phyloP scores from a whole-genome alignment of 2,888 invertebrate genomes.

The Drosophila gaucha region DNA sequence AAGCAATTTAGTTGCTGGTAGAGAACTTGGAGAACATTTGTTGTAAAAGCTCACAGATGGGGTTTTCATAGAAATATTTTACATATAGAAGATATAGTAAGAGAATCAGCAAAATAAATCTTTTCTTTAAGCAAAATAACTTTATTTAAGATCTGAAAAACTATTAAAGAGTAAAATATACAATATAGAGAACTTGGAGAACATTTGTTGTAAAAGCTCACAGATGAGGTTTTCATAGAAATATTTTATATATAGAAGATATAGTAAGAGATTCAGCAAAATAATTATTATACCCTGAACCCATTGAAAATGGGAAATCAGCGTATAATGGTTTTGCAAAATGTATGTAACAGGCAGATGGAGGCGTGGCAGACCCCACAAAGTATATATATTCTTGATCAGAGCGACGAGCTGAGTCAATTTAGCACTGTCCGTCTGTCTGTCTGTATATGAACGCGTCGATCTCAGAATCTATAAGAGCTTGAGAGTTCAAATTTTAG shows the following conservation, averaged over 20 bases:
- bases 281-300: no score
- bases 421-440: no score
- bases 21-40: not conserved
- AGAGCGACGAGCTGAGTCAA: no score
- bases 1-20: conserved; percentile 10
- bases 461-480: no score
- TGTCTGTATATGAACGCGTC: no score
- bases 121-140: not conserved
- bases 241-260: not conserved
- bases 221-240: not conserved
- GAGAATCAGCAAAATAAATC: not conserved
- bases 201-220: not conserved
- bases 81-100: not conserved
- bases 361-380: no score
- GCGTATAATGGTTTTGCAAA: no score
- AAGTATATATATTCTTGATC: no score
- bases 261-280: not conserved
- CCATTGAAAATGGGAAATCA: no score
- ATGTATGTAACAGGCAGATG: no score
- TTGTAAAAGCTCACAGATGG: not conserved
- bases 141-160: conserved; percentile 12
- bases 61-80: not conserved
- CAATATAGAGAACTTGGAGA: not conserved
- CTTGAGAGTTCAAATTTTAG: no score
- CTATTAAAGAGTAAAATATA: not conserved